Base-by-base conservation (phyloP, 2,888 invertebrate genomes). In the Nycteola revayana region DNA sequence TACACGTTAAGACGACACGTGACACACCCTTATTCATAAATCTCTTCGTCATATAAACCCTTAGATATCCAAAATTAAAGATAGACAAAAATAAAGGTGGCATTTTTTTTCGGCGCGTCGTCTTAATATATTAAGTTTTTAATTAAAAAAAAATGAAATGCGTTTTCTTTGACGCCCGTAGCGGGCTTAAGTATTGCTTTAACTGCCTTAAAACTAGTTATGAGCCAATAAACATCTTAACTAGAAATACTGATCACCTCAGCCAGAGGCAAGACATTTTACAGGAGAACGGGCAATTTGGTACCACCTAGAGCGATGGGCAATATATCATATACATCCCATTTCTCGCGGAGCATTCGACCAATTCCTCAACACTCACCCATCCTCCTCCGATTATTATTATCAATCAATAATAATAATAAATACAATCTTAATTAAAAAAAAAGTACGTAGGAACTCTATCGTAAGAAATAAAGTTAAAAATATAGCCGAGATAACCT, bases 111-210 rank as follows among this genome's bases (percentile, higher is more conserved):
- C 14, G 14, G n/a, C 7, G 21, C 21, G 21, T 57, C 55, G 39
- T 49, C 55, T 60, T 46, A 58, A 59, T 66, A 49, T 46, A 57
- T 53, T 48, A 54, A 49, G 44, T 40, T 54, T 58, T 48, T 39
- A 59, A 37, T 48, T 45, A 61, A 64, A 44, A 66, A 66, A 68
- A 72, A 76, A 64, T 57, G 67, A 84, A 85, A 85, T 84, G 86
- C 85, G 75, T 73, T 67, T 66, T 81, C 84, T 83, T 83, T 79
- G 85, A 81, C 70, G 75, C 75, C 71, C 61, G 50, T 48, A 43
- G 58, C 67, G 72, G 65, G 65, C 68, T 46, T 39, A 37, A 49
- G 58, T 71, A 72, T 74, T 69, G 79, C 77, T 74, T 65, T 55
- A 61, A 66, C 56, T 62, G 68, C 64, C 76, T 72, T 72, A 73